Evolutionary conservation across 2,888 invertebrate genomes (phyloP), one percentile per base, ranked within the genome.

Genomic region (Shargacucullia verbasci): DNA sequence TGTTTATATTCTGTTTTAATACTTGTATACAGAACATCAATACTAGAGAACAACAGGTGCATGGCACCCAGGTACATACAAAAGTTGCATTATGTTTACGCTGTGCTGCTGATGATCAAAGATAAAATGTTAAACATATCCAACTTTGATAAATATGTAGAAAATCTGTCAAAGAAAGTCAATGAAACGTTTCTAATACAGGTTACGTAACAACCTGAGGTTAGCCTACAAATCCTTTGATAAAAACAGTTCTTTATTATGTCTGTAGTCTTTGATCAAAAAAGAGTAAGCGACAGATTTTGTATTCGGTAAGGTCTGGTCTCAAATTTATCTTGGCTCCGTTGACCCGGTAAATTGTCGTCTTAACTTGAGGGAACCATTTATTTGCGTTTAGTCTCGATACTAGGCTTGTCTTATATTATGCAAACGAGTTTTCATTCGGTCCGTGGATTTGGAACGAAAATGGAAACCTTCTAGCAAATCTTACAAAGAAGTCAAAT

Each of bases 301-400:
- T 81, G 83, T 84, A 85, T 86, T 86, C 79, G 69, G 75, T 77
- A 84, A 82, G 84, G 85, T 82, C 82, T 83, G 77, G 74, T 80
- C 76, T 84, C 78, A 86, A 88, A 89, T 89, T 86, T 87, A 87
- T 88, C 86, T 85, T 76, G 78, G 79, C 83, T 84, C 77, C 87
- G 84, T 81, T 87, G 90, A 88, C 88, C 88, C 89, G 89, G 78
- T 76, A 89, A 90, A 91, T 90, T 89, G 90, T 87, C 87, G 83
- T 86, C 87, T 89, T 87, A 87, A 88, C 87, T 89, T 82, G 84
- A 84, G 82, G 81, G 78, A 85, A 85, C 85, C 88, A 88, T 90
- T 90, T 90, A 89, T 91, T 90, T 89, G 85, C 85, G 85, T 88
- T 89, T 87, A 88, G 87, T 83, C 83, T 77, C 80, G 80, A 87